Evolutionary conservation across 2,888 invertebrate genomes (phyloP).

Genomic region (Trichogramma evanescens): DNA sequence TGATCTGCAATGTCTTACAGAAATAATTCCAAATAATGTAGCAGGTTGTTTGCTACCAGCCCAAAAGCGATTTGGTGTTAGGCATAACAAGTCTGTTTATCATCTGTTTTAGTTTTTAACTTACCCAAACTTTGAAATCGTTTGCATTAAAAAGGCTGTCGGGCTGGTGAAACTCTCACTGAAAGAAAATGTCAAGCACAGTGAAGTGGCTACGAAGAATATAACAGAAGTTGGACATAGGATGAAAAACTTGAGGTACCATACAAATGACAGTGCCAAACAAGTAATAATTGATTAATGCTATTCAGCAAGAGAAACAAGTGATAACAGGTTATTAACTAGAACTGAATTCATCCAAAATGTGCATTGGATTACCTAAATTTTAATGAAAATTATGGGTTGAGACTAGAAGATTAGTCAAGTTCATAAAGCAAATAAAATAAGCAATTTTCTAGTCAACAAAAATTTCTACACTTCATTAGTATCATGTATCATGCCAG

Average conservation of each 20-base stretch:
- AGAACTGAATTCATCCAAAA: too few relatives aligned
- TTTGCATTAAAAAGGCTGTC: constrained; percentile 66
- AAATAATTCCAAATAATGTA: constrained; percentile 3
- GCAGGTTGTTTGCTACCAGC: constrained; percentile 30
- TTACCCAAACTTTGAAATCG: constrained; percentile 69
- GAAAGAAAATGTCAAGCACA: constrained; percentile 56
- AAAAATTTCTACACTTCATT: too few relatives aligned
- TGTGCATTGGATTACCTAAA: too few relatives aligned
- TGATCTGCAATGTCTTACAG: neutral
- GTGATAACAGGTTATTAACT: too few relatives aligned
- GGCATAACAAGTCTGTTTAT: constrained; percentile 31
- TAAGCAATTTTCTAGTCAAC: too few relatives aligned
- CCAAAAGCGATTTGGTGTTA: constrained; percentile 38
- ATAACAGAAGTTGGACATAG: constrained; percentile 27
- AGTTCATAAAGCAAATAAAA: too few relatives aligned
- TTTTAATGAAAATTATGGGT: too few relatives aligned
- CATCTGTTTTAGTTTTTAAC: constrained; percentile 45
- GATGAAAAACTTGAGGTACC: constrained; percentile 3
- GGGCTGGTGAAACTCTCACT: constrained; percentile 63
- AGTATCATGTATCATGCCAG: too few relatives aligned
- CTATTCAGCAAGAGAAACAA: too few relatives aligned
- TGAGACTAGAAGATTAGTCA: too few relatives aligned
- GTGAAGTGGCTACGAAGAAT: constrained; percentile 40
- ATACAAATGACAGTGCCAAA: neutral
- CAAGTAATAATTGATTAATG: too few relatives aligned